A percentile compares a stretch with the other conserved stretches of the same genome.
phyloP scores from a whole-genome alignment of 1,140 invertebrate genomes.

The Chionoecetes opilio region DNA sequence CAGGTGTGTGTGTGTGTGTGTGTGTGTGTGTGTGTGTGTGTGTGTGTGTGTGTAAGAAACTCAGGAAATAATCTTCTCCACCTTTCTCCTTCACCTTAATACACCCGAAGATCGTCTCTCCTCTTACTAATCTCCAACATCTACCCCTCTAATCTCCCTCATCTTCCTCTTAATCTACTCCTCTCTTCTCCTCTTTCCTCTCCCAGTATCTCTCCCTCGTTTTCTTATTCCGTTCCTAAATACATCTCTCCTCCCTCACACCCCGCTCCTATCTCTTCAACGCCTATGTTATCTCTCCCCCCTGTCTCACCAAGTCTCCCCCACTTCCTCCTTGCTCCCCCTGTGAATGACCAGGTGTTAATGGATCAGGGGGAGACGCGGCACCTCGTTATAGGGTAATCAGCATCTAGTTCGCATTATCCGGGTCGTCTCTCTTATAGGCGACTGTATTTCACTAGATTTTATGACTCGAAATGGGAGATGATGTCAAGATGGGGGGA shows the following conservation, averaged over 20 bases:
- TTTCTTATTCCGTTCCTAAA: background rate
- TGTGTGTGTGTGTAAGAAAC: too few species aligned
- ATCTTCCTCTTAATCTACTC: background rate
- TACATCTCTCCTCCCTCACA: background rate
- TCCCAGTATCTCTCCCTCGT: background rate
- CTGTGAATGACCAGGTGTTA: background rate
- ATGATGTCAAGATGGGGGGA: background rate
- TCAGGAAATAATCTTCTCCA: too few species aligned
- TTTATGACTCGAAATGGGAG: background rate
- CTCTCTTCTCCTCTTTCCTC: background rate
- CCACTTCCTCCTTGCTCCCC: background rate
- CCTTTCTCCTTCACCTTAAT: background rate
- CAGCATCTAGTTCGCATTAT: conserved; percentile 28
- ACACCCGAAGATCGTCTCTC: background rate
- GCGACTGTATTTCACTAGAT: background rate
- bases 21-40: too few species aligned
- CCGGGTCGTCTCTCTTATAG: background rate
- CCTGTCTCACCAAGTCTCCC: background rate
- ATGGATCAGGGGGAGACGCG: background rate
- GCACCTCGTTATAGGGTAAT: background rate
- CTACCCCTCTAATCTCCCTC: background rate
- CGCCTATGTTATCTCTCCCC: background rate
- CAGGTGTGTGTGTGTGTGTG: too few species aligned
- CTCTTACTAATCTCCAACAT: background rate
- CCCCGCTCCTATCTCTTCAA: background rate